A percentile compares a stretch with the other conserved stretches of the same genome.
Conservation (phyloP, 1,140 invertebrate genomes). For the Ceratoteleas bidentatus region DNA sequence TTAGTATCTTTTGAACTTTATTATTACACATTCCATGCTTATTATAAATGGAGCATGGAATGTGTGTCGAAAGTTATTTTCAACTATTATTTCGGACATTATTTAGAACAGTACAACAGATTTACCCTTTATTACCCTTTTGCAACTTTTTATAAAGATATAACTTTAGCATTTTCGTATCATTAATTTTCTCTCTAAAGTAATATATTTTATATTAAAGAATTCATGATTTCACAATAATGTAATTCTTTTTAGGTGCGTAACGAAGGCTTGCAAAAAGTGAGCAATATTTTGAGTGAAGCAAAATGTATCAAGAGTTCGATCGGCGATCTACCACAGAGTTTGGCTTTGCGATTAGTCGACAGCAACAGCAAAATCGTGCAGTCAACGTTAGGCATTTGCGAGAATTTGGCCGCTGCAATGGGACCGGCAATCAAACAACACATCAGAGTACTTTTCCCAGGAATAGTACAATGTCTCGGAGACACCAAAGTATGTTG, state of each 20-base stretch:
- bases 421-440: slow-evolving; percentile 91
- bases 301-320: slow-evolving; percentile 90
- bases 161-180: no score
- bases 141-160: no score
- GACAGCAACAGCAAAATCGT: slow-evolving; percentile 97
- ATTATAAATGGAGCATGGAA: no score
- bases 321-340: slow-evolving; percentile 91
- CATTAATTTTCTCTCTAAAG: no score
- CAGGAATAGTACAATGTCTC: slow-evolving; percentile 89
- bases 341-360: slow-evolving; percentile 87
- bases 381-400: slow-evolving; percentile 90
- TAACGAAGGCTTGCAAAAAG: slow-evolving; percentile 91
- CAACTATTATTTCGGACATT: no score
- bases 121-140: no score
- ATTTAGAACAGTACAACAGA: no score
- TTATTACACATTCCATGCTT: no score
- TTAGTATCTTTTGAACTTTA: no score
- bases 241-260: slow-evolving; percentile 83
- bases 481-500: slow-evolving; percentile 84
- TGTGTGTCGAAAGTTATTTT: no score
- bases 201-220: no score
- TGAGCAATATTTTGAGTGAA: slow-evolving; percentile 88
- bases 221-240: no score
- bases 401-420: slow-evolving; percentile 88
- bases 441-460: slow-evolving; percentile 90